Conservation (phyloP, 2,113 vertebrate species). For the Microcebus murinus region DNA sequence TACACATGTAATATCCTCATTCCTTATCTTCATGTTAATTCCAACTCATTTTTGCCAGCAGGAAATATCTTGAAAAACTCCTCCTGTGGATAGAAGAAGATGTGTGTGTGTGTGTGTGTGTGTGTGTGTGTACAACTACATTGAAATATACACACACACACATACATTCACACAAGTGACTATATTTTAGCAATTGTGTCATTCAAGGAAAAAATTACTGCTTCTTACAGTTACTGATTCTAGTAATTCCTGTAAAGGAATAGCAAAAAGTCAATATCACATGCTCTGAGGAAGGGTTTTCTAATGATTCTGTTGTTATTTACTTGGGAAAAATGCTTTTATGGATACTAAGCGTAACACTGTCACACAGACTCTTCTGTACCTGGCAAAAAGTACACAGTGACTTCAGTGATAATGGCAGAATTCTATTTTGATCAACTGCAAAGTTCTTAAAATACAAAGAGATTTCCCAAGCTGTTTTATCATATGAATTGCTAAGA, state of each 20-base stretch:
- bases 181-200: not conserved
- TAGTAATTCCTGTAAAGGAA: not conserved
- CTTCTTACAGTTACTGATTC: not conserved
- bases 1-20: not conserved
- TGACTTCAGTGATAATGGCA: not conserved
- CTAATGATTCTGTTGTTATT: not conserved
- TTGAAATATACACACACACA: not conserved
- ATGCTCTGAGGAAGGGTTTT: not conserved
- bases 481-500: not conserved
- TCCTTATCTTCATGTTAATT: not conserved
- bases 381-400: not conserved
- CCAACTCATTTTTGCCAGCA: not conserved
- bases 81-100: not conserved
- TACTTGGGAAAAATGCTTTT: not conserved
- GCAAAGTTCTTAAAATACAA: not conserved
- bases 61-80: not conserved
- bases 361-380: not conserved
- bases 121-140: not conserved
- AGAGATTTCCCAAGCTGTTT: not conserved
- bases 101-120: no score
- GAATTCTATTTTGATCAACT: not conserved
- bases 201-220: not conserved
- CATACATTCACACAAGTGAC: not conserved
- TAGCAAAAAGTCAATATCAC: not conserved
- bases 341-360: not conserved